These are phyloP conservation scores for Emberiza fucata DNA, from an alignment of 2,113 vertebrate species.

Conservation along the genomic window DNA sequence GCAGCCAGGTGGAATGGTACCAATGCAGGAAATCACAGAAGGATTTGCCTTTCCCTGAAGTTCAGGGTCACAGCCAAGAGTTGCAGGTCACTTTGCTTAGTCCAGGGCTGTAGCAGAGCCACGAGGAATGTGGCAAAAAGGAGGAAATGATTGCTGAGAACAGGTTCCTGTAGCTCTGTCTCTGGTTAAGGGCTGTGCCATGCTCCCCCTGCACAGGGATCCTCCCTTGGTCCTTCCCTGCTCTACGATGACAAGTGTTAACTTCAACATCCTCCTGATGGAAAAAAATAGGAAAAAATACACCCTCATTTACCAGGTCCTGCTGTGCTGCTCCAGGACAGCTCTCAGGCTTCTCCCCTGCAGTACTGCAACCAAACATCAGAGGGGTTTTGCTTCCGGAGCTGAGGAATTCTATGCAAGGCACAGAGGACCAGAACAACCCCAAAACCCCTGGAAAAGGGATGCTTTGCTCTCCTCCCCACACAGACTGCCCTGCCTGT, in stretches of 20 bases:
- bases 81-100: not conserved
- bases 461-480: not conserved
- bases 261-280: constrained; percentile 23
- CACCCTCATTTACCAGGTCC: not conserved
- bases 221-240: not conserved
- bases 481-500: not conserved
- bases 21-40: not conserved
- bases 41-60: not conserved
- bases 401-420: constrained; percentile 26
- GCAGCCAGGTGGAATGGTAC: not conserved
- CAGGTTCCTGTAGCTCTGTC: not conserved
- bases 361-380: not conserved
- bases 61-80: not conserved
- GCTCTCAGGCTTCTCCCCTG: not conserved
- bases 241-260: constrained; percentile 9
- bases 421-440: not conserved
- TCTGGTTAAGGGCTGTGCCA: not conserved
- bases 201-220: not conserved
- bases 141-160: not conserved
- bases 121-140: not conserved
- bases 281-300: not conserved
- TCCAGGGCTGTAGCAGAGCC: not conserved
- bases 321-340: not conserved
- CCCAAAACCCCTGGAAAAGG: not conserved
- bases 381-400: not conserved